Evolutionary conservation across 2,888 invertebrate species (phyloP), one percentile per base, ranked within the genome.

Genomic region (Glyphotaelius pellucidus): DNA sequence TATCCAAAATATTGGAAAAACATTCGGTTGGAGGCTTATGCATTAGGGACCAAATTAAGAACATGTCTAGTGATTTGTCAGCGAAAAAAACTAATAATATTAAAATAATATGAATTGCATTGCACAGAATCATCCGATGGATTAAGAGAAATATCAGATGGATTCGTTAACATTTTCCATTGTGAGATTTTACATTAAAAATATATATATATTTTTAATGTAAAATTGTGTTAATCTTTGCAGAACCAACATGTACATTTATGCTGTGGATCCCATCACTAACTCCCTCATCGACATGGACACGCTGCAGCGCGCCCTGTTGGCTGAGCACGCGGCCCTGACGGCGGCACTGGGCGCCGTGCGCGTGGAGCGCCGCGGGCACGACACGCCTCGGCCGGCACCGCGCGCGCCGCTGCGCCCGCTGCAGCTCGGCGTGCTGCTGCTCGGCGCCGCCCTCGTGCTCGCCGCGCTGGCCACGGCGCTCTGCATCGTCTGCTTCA

Each of bases 201-300:
- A 1, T 35, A 31, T 2, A 83, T 15, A 30, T 31, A 9, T 0
- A 83, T 35, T 14, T n/a, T n/a, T n/a, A n/a, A n/a, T n/a, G n/a
- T n/a, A n/a, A n/a, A 12, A 80, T 90, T 67, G 52, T 89, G 83
- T 86, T 80, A 85, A 47, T 30, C 92, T 96, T 38, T 96, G 93
- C 95, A 98, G 98, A 90, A 98, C 98, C 38, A 98, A 98, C 94
- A 97, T 98, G 95, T 98, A 98, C 94, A 96, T 98, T 92, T 98
- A 98, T 94, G 98, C 98, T 3, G 97, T 98, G 32, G 98, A 98
- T 95, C 98, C 98, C 1, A 96, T 97, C 93, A 97, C 98, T 9
- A 98, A 98, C 94, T 97, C 98, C 0, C 97, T 98, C 91, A 97
- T 98, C 86, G 98, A 98, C 94, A 98, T 98, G 97, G 98, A 98